Evolutionary conservation across 2,888 invertebrate genomes (phyloP).

Genomic region (Linyphia triangularis): DNA sequence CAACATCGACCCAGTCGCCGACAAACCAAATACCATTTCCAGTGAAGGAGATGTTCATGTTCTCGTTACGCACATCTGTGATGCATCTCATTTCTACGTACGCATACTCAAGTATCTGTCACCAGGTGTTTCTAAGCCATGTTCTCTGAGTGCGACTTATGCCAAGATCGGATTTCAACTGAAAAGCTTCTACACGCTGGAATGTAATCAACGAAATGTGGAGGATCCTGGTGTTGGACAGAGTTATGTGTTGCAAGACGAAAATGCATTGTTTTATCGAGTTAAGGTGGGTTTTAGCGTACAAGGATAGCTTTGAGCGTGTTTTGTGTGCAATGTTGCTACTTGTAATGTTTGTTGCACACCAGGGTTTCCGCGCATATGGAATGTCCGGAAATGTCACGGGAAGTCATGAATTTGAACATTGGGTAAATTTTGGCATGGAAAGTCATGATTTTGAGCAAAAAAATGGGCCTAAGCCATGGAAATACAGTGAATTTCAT

Average conservation of each 20-base stretch:
- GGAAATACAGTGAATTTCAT: too few relatives aligned
- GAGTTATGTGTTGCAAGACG: slow-evolving; percentile 83
- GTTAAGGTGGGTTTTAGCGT: slow-evolving; percentile 83
- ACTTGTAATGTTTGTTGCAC: too few relatives aligned
- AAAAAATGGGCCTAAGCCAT: too few relatives aligned
- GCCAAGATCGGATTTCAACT: slow-evolving; percentile 42
- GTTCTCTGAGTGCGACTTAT: slow-evolving; percentile 22
- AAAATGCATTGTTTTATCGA: slow-evolving; percentile 82
- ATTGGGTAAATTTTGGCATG: too few relatives aligned
- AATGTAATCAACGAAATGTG: slow-evolving; percentile 71
- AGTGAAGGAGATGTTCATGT: slow-evolving; percentile 83
- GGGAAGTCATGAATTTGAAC: too few relatives aligned
- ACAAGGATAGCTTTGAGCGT: too few relatives aligned
- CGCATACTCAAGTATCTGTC: slow-evolving; percentile 82
- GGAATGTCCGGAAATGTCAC: too few relatives aligned
- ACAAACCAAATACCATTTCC: slow-evolving; percentile 80
- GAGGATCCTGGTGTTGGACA: slow-evolving; percentile 82
- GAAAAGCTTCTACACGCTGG: slow-evolving; percentile 5
- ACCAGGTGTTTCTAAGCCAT: slow-evolving; percentile 67
- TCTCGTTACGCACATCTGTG: slow-evolving; percentile 83
- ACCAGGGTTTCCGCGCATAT: too few relatives aligned
- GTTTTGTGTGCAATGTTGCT: too few relatives aligned
- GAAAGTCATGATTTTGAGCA: too few relatives aligned
- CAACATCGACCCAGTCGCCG: slow-evolving; percentile 82
- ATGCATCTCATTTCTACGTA: slow-evolving; percentile 84